phyloP scores from a whole-genome alignment of 2,113 vertebrate species.

The Grammomys dolichurus region DNA sequence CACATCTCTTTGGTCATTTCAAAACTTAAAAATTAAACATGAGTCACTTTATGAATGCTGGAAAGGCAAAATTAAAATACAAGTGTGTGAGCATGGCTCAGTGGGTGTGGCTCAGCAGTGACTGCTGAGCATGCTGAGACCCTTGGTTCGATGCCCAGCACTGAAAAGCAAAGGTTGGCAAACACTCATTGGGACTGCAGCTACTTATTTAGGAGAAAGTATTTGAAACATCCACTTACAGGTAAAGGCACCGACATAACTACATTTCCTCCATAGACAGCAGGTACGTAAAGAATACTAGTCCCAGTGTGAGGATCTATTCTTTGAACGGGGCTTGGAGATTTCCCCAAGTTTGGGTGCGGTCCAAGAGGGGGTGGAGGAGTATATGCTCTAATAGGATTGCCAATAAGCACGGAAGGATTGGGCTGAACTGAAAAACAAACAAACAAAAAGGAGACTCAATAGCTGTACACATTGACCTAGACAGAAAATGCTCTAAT shows the following conservation, averaged over 20 bases:
- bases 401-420: constrained; percentile 97
- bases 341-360: constrained; percentile 95
- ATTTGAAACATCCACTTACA: constrained; percentile 88
- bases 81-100: not conserved
- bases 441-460: constrained; percentile 70
- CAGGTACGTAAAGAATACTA: constrained; percentile 98
- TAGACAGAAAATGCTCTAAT: constrained; percentile 33
- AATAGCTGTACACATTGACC: constrained; percentile 31
- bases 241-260: constrained; percentile 99
- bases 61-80: not conserved
- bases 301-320: constrained; percentile 98
- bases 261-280: constrained; percentile 99
- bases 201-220: constrained; percentile 13
- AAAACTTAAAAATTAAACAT: constrained; percentile 52
- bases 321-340: constrained; percentile 98
- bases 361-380: constrained; percentile 93
- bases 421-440: constrained; percentile 94
- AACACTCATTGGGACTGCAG: not conserved
- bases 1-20: constrained; percentile 21
- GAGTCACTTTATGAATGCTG: not conserved
- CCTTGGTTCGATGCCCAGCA: not conserved
- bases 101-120: not conserved
- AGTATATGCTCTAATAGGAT: constrained; percentile 96
- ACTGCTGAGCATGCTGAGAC: not conserved
- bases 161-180: not conserved